phyloP scores from a whole-genome alignment of 2,113 vertebrate genomes.

The Aramus guarauna region DNA sequence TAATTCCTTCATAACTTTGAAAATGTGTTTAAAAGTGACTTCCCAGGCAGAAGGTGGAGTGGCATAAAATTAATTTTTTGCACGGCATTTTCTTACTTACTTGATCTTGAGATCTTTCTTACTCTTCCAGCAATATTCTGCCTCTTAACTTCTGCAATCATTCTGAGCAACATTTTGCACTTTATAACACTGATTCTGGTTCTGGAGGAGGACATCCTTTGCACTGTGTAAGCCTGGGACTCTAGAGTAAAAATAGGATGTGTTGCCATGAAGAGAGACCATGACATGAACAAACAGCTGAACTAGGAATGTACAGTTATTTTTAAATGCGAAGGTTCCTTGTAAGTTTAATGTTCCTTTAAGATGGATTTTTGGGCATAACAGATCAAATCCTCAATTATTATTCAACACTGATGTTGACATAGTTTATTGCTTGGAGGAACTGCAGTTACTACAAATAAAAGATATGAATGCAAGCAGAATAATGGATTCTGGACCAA shows the following conservation, averaged over 20 bases:
- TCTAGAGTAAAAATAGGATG: not conserved
- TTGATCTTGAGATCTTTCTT: not conserved
- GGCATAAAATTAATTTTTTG: not conserved
- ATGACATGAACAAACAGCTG: not conserved
- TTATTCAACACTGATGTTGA: not conserved
- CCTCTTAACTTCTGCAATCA: not conserved
- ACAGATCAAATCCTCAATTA: not conserved
- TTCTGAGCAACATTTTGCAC: not conserved
- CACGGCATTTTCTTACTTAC: not conserved
- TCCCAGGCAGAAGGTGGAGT: not conserved
- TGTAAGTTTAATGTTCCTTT: not conserved
- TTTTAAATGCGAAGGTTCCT: not conserved
- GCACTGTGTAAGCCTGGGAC: not conserved
- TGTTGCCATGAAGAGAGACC: not conserved
- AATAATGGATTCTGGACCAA: not conserved
- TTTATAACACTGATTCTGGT: not conserved
- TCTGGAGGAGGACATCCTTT: not conserved
- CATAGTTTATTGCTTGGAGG: not conserved
- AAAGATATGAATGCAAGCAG: not conserved
- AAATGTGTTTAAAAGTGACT: not conserved
- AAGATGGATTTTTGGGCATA: not conserved
- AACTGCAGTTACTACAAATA: not conserved
- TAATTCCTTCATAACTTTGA: not conserved
- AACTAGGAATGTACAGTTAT: not conserved
- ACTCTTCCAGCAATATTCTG: not conserved